Conservation (phyloP, 2,888 invertebrate genomes). For the Baronia brevicornis region DNA sequence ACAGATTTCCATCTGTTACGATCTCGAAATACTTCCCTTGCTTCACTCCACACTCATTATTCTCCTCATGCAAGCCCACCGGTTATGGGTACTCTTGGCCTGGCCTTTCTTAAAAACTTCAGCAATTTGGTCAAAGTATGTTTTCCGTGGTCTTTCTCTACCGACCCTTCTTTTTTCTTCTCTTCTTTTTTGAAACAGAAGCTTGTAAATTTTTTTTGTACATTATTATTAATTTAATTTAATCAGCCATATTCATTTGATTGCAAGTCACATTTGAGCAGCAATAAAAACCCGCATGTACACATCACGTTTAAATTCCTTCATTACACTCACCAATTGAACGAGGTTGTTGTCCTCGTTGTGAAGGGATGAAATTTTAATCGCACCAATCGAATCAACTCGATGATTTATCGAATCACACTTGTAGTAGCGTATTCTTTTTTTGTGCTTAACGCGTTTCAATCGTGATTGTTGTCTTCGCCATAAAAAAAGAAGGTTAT, state of each 20-base stretch:
- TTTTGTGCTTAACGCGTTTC: constrained; percentile 12
- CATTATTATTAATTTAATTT: constrained; percentile 25
- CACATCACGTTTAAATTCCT: constrained; percentile 38
- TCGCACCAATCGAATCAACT: constrained; percentile 32
- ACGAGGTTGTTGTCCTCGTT: constrained; percentile 50
- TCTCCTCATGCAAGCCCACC: too few species aligned
- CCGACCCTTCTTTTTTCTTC: too few species aligned
- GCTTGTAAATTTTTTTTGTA: constrained; percentile 14
- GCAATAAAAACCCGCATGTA: constrained; percentile 49
- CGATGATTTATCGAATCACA: constrained; percentile 26
- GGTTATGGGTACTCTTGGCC: too few species aligned
- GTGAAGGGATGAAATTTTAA: constrained; percentile 47
- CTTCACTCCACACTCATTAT: too few species aligned
- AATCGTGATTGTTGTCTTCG: constrained; percentile 16
- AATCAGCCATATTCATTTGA: constrained; percentile 22
- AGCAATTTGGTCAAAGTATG: too few species aligned
- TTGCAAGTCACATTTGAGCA: constrained; percentile 19
- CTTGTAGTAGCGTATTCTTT: constrained; percentile 11
- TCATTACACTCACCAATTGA: constrained; percentile 51
- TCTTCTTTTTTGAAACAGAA: too few species aligned
- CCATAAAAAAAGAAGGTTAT: too few species aligned
- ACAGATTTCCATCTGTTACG: too few species aligned
- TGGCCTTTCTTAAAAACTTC: too few species aligned
- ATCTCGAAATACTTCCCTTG: too few species aligned
- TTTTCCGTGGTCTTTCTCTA: too few species aligned